A percentile compares a stretch with the other conserved stretches of the same genome.
phyloP scores from a whole-genome alignment of 2,888 invertebrate genomes.

The Masnerella sp. region DNA sequence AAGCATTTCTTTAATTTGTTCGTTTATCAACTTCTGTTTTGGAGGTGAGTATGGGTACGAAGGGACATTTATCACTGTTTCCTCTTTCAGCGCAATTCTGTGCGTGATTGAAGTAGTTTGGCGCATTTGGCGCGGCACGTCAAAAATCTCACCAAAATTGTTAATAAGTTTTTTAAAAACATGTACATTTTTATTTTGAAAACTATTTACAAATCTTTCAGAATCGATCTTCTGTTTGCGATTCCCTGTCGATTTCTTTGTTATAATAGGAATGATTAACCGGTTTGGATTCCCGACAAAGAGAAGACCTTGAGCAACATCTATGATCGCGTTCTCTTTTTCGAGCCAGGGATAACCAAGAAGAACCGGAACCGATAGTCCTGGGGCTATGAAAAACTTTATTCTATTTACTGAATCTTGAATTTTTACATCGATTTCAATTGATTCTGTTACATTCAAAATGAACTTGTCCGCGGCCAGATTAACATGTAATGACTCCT shows the following conservation, averaged over 20 bases:
- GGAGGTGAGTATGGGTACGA: background rate
- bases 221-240: too few relatives aligned
- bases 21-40: conserved; percentile 16
- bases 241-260: background rate
- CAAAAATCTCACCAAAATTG: too few relatives aligned
- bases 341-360: conserved; percentile 1
- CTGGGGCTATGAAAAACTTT: background rate
- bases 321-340: background rate
- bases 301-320: background rate
- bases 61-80: background rate
- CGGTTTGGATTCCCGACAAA: background rate
- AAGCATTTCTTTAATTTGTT: conserved; percentile 60
- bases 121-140: too few relatives aligned
- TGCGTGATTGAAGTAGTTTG: background rate
- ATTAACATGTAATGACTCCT: too few relatives aligned
- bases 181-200: too few relatives aligned
- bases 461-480: too few relatives aligned
- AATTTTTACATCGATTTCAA: background rate
- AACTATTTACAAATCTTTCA: too few relatives aligned
- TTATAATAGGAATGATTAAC: background rate
- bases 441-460: too few relatives aligned
- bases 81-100: background rate
- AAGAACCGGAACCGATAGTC: background rate
- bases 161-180: too few relatives aligned
- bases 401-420: background rate